These are phyloP conservation scores for Spilarctia lutea DNA, from an alignment of 2,888 invertebrate species.

Conservation along the genomic window DNA sequence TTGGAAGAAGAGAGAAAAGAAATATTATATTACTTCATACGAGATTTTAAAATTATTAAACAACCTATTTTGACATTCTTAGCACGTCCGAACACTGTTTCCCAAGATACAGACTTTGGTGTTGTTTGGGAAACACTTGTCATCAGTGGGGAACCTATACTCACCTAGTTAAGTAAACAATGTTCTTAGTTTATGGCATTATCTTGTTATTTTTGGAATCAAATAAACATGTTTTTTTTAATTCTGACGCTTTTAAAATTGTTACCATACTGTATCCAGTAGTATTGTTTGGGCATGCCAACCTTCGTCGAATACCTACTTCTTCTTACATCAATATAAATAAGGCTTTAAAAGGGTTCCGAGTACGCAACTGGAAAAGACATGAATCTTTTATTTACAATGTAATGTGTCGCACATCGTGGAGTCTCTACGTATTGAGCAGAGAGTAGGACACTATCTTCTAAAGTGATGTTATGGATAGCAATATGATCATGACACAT, in stretches of 20 bases:
- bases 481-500: too few species aligned
- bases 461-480: neutral
- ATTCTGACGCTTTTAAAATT: neutral
- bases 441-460: neutral
- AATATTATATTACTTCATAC: neutral
- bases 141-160: too few species aligned
- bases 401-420: neutral
- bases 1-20: neutral
- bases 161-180: too few species aligned
- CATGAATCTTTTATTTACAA: slow-evolving; percentile 6
- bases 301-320: slow-evolving; percentile 8
- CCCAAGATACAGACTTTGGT: too few species aligned
- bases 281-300: neutral
- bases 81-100: too few species aligned
- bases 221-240: too few species aligned
- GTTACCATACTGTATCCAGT: neutral
- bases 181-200: too few species aligned
- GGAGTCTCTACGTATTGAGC: neutral
- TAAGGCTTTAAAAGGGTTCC: neutral
- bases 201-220: too few species aligned
- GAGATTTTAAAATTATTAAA: neutral
- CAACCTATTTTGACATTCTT: too few species aligned
- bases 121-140: too few species aligned
- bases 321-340: slow-evolving; percentile 17
- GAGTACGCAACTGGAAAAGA: slow-evolving; percentile 7